A percentile compares a stretch with the other conserved stretches of the same genome.
These are phyloP conservation scores for Erpobdella octoculata DNA, from an alignment of 2,888 invertebrate species.

Conservation along the genomic window DNA sequence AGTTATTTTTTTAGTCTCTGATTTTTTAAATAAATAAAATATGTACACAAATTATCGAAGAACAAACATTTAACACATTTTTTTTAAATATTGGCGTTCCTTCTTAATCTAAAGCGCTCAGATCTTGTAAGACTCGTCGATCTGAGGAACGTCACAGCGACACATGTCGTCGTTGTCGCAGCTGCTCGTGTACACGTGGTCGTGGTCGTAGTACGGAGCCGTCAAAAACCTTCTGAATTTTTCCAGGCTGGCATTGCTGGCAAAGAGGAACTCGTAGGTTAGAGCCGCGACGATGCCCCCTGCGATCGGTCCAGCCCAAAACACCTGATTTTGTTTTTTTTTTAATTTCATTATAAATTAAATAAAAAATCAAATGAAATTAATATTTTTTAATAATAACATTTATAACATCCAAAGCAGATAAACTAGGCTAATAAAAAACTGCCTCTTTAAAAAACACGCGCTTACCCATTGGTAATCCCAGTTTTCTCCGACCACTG, in stretches of 20 bases:
- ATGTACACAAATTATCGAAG: too few relatives aligned
- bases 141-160: too few relatives aligned
- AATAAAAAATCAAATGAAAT: background rate
- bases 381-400: background rate
- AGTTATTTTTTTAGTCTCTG: too few relatives aligned
- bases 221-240: conserved; percentile 19
- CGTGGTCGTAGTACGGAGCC: background rate
- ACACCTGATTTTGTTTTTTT: conserved; percentile 41
- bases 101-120: too few relatives aligned
- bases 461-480: conserved; percentile 70
- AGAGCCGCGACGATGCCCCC: conserved; percentile 42
- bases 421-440: background rate
- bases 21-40: too few relatives aligned
- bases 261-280: conserved; percentile 41
- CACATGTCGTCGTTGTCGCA: background rate
- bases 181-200: background rate
- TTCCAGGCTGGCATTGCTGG: conserved; percentile 31
- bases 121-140: too few relatives aligned
- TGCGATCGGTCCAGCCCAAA: conserved; percentile 45
- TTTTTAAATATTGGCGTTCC: too few relatives aligned
- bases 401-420: background rate
- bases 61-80: too few relatives aligned
- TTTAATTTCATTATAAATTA: background rate
- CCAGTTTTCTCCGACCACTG: conserved; percentile 69
- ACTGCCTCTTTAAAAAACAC: background rate